Evolutionary conservation across 1,140 invertebrate genomes (phyloP).

Genomic region (Oreohelix idahoensis): DNA sequence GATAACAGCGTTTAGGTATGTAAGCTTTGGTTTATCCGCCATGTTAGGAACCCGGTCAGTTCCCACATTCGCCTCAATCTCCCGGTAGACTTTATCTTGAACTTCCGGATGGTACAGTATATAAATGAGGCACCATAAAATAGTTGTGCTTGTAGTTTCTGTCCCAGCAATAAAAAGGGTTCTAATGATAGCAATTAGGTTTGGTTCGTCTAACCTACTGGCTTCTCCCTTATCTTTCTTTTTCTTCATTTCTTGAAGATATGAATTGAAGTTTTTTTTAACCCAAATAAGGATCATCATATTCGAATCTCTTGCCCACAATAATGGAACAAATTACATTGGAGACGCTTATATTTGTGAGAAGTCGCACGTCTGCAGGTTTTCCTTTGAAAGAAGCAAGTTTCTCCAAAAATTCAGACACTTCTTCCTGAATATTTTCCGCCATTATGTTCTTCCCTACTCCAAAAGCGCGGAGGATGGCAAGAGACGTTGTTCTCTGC

Average conservation of each 20-base stretch:
- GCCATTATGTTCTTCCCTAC: conserved; percentile 82
- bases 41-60: conserved; percentile 24
- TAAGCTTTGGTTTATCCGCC: conserved; percentile 19
- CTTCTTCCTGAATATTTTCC: conserved; percentile 75
- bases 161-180: conserved; percentile 8
- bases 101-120: neutral
- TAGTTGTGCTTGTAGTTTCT: conserved; percentile 9
- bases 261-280: conserved; percentile 48
- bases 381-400: conserved; percentile 20
- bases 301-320: conserved; percentile 58
- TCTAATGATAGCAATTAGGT: neutral
- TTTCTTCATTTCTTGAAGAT: conserved; percentile 45
- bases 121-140: neutral
- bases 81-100: conserved; percentile 8
- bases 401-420: conserved; percentile 27
- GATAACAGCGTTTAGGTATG: conserved; percentile 34
- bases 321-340: conserved; percentile 53
- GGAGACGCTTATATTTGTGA: conserved; percentile 42
- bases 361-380: conserved; percentile 27
- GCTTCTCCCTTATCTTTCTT: neutral
- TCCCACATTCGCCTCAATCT: conserved; percentile 17
- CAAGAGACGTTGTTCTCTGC: conserved; percentile 83
- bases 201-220: neutral
- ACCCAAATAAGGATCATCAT: conserved; percentile 69
- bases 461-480: conserved; percentile 83